These are phyloP conservation scores for Bostrychus sinensis DNA, from an alignment of 2,113 vertebrate genomes.

Conservation along the genomic window DNA sequence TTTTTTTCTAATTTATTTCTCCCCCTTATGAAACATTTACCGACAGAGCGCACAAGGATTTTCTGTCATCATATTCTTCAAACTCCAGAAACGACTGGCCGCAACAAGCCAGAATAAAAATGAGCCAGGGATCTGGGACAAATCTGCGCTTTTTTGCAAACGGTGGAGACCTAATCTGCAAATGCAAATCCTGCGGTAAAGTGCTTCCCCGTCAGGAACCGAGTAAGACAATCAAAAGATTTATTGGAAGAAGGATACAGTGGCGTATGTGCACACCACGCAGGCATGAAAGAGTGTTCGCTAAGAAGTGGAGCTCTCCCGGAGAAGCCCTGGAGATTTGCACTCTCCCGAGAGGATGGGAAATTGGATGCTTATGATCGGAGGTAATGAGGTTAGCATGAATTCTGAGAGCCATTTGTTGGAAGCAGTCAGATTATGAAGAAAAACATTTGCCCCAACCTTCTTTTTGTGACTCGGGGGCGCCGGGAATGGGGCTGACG, in stretches of 20 bases:
- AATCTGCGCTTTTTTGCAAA: conserved; percentile 15
- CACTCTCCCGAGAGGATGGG: conserved; percentile 17
- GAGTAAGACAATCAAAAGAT: conserved; percentile 38
- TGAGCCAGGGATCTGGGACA: conserved; percentile 15
- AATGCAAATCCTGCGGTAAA: conserved; percentile 26
- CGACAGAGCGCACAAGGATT: background rate
- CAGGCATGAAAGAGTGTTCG: conserved; percentile 23
- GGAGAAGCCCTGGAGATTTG: conserved; percentile 19
- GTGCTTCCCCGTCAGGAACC: conserved; percentile 26
- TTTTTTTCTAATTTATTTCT: too few species aligned
- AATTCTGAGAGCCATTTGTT: conserved; percentile 25
- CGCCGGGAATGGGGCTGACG: background rate
- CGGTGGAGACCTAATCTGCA: conserved; percentile 21
- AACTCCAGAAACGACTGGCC: conserved; percentile 19
- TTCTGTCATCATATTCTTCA: conserved; percentile 11
- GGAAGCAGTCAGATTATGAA: conserved; percentile 9
- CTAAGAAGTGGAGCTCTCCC: conserved; percentile 20
- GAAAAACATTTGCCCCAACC: conserved; percentile 26
- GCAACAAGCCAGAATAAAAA: conserved; percentile 18
- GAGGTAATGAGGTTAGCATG: conserved; percentile 35
- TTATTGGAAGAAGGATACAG: conserved; percentile 25
- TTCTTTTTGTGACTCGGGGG: background rate
- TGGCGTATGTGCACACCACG: conserved; percentile 6
- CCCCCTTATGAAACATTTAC: conserved; percentile 17
- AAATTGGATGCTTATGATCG: conserved; percentile 32